These are phyloP conservation scores for Vanessa cardui DNA, from an alignment of 2,888 invertebrate genomes.

Conservation along the genomic window DNA sequence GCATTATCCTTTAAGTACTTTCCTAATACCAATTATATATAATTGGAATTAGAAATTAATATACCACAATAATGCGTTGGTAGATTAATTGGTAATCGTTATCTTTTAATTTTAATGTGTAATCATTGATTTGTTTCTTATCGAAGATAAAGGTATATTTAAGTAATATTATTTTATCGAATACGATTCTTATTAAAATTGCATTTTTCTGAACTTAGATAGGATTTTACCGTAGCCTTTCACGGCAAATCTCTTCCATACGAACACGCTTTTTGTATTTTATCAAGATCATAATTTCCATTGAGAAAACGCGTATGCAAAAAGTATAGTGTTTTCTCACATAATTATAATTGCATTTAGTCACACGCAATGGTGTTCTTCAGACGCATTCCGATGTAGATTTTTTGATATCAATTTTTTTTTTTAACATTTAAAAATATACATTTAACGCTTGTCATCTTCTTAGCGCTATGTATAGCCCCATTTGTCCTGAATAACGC, in stretches of 20 bases:
- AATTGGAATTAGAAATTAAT: too few relatives aligned
- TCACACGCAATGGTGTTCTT: slow-evolving; percentile 42
- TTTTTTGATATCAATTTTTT: slow-evolving; percentile 30
- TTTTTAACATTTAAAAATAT: slow-evolving; percentile 30
- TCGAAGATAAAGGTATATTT: slow-evolving; percentile 15
- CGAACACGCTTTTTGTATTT: slow-evolving; percentile 34
- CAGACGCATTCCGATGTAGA: slow-evolving; percentile 34
- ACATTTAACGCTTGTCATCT: slow-evolving; percentile 30
- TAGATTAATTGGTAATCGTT: too few relatives aligned
- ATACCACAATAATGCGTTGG: too few relatives aligned
- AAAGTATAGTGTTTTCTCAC: slow-evolving; percentile 41
- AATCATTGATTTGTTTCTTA: not conserved
- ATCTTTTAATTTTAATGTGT: not conserved
- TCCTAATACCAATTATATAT: too few relatives aligned
- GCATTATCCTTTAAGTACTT: too few relatives aligned
- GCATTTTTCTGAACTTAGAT: slow-evolving; percentile 2
- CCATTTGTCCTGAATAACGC: slow-evolving; percentile 41
- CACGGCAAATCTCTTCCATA: slow-evolving; percentile 29
- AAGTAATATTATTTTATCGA: not conserved
- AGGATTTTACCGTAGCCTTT: slow-evolving; percentile 22
- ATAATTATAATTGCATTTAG: slow-evolving; percentile 41
- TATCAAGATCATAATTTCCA: slow-evolving; percentile 42
- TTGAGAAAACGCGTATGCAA: slow-evolving; percentile 40
- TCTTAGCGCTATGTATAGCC: slow-evolving; percentile 30
- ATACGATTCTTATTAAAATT: slow-evolving; percentile 4